Base-by-base conservation (phyloP, 2,797 vertebrate genomes). In the Lagocephalus sceleratus region DNA sequence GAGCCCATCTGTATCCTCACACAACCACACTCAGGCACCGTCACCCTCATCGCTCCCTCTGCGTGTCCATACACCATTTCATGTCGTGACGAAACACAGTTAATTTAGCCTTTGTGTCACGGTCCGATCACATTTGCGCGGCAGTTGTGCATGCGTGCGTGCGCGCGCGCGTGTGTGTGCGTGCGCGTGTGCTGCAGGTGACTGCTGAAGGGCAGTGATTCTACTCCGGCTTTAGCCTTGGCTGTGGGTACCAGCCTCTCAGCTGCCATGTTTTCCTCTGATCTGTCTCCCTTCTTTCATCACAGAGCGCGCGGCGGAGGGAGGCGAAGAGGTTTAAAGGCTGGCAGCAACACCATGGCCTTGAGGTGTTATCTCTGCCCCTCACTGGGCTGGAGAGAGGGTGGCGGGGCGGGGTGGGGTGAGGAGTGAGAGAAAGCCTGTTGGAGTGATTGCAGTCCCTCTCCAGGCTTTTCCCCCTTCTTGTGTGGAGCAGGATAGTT, bases 291-390 rank as follows among this genome's bases (percentile, higher is more conserved):
- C 62, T 67, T 71, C 71, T 82, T 83, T 84, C 74, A 87, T 87
- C 77, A 73, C 26, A 32, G 78, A 78, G 78, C 77, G 79, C 62
- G 42, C 70, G 63, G 77, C 73, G 73, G 65, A 75, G 73, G 66
- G 76, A 78, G 74, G 76, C 47, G 35, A 68, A 68, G 75, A 67
- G 80, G 67, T 84, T 83, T 83, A 80, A 77, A 82, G 74, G 79
- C 83, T 90, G 88, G 85, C 87, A 86, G 82, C 75, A 75, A 71
- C 73, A 73, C 64, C 74, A 25, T 87, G 87, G 88, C 87, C 85
- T 85, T 85, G 84, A 87, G 85, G 84, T 84, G 81, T 87, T 86
- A 87, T 88, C 84, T 86, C 76, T 85, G 79, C 75, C 78, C 84
- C 83, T 81, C 61, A 63, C 84, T 83, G 82, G 73, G 83, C 61